Conservation (phyloP, 2,113 vertebrate species). For the Madoqua kirkii region DNA sequence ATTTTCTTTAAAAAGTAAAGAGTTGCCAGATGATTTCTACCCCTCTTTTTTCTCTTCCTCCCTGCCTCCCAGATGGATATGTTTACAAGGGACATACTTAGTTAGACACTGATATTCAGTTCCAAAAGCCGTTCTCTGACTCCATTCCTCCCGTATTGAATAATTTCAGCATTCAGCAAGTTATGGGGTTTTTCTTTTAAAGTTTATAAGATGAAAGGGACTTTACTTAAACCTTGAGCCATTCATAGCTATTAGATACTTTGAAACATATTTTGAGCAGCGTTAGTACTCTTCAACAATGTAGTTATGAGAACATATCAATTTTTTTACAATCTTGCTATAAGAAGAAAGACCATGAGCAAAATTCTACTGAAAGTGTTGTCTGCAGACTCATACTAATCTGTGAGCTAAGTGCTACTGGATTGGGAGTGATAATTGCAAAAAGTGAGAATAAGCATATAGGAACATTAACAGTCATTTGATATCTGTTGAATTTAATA, state of each 20-base stretch:
- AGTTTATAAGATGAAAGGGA: not conserved
- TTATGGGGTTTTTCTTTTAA: not conserved
- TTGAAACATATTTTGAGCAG: conserved; percentile 6
- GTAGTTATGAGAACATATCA: not conserved
- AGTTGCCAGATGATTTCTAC: not conserved
- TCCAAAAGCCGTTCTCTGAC: not conserved
- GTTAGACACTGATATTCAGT: not conserved
- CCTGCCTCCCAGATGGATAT: not conserved
- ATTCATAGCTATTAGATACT: not conserved
- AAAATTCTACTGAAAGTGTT: not conserved
- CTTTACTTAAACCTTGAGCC: not conserved
- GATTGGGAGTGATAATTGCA: not conserved
- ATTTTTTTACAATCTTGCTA: not conserved
- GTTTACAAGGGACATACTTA: not conserved
- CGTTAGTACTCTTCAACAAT: not conserved
- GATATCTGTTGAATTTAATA: not conserved
- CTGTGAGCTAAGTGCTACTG: fast-evolving
- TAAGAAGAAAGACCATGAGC: not conserved
- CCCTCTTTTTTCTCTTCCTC: not conserved
- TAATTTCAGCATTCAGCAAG: not conserved
- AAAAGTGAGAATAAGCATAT: not conserved
- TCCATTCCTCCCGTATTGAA: not conserved
- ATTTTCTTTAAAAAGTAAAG: not conserved
- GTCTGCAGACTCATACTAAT: not conserved
- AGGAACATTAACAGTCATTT: not conserved